Percentiles rank a stretch among this genome's conserved stretches.
Evolutionary conservation across 30 jellyfish, hydroid and myxozoan species (phyloP).

Genomic region (Pseudorhiza aurosa): DNA sequence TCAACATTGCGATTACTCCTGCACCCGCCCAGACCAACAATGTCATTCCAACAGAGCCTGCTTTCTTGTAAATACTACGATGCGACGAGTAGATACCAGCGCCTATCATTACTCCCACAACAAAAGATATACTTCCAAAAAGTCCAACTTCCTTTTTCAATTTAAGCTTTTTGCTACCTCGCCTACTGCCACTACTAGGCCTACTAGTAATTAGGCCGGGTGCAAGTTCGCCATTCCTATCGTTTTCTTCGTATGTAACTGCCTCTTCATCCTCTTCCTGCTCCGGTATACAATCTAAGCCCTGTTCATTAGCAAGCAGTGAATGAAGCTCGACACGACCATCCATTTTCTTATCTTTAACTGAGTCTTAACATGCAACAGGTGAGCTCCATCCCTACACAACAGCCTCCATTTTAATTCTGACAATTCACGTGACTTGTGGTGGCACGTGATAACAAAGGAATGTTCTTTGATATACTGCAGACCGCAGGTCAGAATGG

Average conservation of each 20-base stretch:
- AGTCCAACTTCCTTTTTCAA: constrained; percentile 81
- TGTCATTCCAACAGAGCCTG: constrained; percentile 93
- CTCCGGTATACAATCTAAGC: constrained; percentile 62
- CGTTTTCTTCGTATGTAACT: constrained; percentile 30
- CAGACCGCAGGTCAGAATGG: constrained; percentile 3
- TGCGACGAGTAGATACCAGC: constrained; percentile 98
- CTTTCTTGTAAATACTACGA: constrained; percentile 60
- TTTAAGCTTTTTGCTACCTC: constrained; percentile 61
- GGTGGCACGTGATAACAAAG: constrained; percentile 65
- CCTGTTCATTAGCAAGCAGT: constrained; percentile 66
- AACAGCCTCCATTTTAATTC: constrained; percentile 57
- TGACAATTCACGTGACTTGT: constrained; percentile 59
- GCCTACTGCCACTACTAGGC: constrained; percentile 24
- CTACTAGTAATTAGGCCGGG: constrained; percentile 55
- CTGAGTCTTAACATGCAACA: constrained; percentile 12
- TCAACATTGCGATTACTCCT: constrained; percentile 88
- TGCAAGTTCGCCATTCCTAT: constrained; percentile 61
- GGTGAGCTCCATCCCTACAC: constrained; percentile 64
- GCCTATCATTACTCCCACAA: constrained; percentile 98
- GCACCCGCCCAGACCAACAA: constrained; percentile 91
- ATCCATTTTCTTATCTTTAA: constrained; percentile 20
- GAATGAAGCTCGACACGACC: constrained; percentile 61
- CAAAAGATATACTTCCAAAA: constrained; percentile 91
- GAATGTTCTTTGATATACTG: constrained; percentile 36
- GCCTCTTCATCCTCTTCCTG: constrained; percentile 67